phyloP scores from a whole-genome alignment of 2,113 vertebrate genomes.

The Chitala chitala region DNA sequence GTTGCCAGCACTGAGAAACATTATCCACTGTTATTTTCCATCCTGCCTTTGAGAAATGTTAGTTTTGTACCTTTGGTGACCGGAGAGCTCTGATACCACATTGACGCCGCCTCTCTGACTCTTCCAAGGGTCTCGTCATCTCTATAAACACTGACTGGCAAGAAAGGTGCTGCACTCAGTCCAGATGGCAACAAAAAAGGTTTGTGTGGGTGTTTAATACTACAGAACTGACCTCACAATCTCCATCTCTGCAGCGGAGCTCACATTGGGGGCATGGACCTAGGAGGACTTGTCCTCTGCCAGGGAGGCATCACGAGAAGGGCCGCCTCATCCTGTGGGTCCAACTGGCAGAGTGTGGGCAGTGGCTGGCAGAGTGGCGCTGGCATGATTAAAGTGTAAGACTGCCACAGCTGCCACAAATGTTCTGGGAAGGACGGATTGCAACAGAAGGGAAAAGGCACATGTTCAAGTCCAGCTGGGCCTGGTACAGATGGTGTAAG shows the following conservation, averaged over 20 bases:
- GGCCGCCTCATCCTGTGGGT: too few species aligned
- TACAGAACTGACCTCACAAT: not conserved
- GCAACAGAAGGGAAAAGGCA: constrained; percentile 25
- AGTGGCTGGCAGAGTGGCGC: too few species aligned
- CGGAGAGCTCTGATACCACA: not conserved
- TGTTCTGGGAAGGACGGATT: constrained; percentile 10
- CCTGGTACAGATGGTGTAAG: constrained; percentile 3
- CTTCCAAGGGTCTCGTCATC: not conserved
- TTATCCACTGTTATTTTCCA: not conserved
- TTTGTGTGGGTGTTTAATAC: not conserved
- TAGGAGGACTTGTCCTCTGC: not conserved
- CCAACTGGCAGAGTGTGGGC: too few species aligned
- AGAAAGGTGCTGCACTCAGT: not conserved
- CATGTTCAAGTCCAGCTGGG: constrained; percentile 20
- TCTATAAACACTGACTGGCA: not conserved
- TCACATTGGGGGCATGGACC: not conserved
- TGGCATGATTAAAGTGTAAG: not conserved
- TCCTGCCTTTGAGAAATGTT: not conserved
- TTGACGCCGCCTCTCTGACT: not conserved
- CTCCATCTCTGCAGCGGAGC: not conserved
- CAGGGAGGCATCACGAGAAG: not conserved
- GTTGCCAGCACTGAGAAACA: not conserved
- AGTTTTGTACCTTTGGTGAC: too few species aligned
- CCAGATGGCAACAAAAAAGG: not conserved
- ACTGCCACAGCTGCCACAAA: constrained; percentile 17